Evolutionary conservation across 1,140 invertebrate species (phyloP), one percentile per base, ranked within the genome.

Genomic region (Glomeris maerens): DNA sequence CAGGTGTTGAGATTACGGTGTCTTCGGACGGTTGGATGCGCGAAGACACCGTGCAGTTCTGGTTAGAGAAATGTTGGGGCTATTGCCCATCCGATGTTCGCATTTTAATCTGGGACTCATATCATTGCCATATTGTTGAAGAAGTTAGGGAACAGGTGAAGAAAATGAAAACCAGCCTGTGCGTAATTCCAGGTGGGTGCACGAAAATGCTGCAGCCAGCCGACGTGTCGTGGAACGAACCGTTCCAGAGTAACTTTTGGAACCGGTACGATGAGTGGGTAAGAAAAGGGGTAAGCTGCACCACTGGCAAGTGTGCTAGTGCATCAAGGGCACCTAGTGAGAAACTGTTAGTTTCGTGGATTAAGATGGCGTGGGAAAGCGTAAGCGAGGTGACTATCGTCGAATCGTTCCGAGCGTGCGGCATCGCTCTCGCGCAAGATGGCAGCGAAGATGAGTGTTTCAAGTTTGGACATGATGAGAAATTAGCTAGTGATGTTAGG

Each of bases 191-290:
- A 25, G 56, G 57, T 2, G 57, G 59, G 10, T 53, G 57, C 41
- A 61, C 59, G 2, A 59, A 58, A 45, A 42, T 55, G 17, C 29
- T 62, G 5, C 60, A 62, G 49, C 54, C 60, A 21, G 44, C 56
- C 10, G 59, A 62, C 50, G 50, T 60, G 7, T 49, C n/a, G n/a
- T 52, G 60, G 46, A 62, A 59, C 45, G 51, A 53, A 44, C 49
- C 52, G 13, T 62, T 61, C 39, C 59, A 62, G 52, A 39, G 45
- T 3, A 27, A 49, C 21, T 27, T 61, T 27, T 50, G 31, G 39
- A 36, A 46, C 10, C 20, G 31, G 13, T 36, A 36, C 31, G 31
- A 36, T 13, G 10, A 36, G 20, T 36, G 31, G 31, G 10, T 36
- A 20, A 10, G 20, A 10, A 20, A 36, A 36, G 31, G 20, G 31